Evolutionary conservation across 2,888 invertebrate genomes (phyloP).

Genomic region (Brassicogethes aeneus): DNA sequence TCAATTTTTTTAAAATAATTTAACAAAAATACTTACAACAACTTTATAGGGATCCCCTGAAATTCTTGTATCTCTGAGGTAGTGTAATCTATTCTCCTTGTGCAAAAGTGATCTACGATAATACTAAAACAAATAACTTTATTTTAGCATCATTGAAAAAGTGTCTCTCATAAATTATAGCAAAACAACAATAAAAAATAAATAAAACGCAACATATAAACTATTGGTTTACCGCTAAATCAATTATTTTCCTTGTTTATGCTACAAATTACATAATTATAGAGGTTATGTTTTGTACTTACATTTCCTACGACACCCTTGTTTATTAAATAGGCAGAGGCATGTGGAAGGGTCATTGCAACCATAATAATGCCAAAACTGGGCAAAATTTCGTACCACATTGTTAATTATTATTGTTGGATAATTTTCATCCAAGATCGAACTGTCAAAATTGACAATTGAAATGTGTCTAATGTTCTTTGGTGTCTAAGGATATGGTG

Average conservation of each 20-base stretch:
- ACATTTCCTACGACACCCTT: slow-evolving; percentile 51
- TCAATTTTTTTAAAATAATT: not conserved
- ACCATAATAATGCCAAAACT: slow-evolving; percentile 52
- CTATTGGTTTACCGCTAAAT: no score
- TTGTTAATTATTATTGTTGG: slow-evolving; percentile 24
- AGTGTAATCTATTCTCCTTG: slow-evolving; percentile 46
- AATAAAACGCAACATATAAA: no score
- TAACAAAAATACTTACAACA: slow-evolving; percentile 26
- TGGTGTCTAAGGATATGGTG: no score
- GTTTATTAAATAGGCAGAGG: slow-evolving; percentile 52
- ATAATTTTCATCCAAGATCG: no score
- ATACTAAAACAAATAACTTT: not conserved
- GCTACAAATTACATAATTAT: slow-evolving; percentile 2
- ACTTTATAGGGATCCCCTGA: slow-evolving; percentile 53
- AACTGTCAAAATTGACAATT: slow-evolving; percentile 2
- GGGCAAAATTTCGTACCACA: slow-evolving; percentile 70
- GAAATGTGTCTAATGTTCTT: no score
- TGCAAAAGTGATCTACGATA: slow-evolving; percentile 45
- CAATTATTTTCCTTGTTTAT: no score
- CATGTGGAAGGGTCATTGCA: slow-evolving; percentile 52
- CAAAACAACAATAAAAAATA: no score
- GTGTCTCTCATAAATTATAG: no score
- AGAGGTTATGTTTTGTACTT: slow-evolving; percentile 11
- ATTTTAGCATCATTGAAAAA: no score
- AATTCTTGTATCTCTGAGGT: slow-evolving; percentile 53